A percentile compares a stretch with the other conserved stretches of the same genome.
Conservation (phyloP, 53 echinoderm and acorn worm genomes). For the Temnopleurus reevesii region DNA sequence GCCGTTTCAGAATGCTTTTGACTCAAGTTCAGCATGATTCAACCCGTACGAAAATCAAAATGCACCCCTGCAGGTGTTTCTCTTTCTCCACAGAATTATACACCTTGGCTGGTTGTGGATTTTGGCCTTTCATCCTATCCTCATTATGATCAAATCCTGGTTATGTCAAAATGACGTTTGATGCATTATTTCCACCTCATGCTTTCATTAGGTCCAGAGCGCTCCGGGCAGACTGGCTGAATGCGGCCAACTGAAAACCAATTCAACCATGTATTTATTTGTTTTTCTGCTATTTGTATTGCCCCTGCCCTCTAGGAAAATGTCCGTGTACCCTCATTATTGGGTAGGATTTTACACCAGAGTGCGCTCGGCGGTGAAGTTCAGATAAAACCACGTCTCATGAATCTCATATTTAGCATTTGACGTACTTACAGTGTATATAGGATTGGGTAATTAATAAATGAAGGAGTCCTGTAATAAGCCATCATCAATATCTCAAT, state of each 20-base stretch:
- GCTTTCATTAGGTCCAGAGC: neutral
- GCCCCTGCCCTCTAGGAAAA: neutral
- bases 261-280: constrained; percentile 5
- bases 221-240: neutral
- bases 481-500: too few species aligned
- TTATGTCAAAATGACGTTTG: constrained; percentile 18
- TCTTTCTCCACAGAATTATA: neutral
- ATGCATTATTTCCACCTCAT: constrained; percentile 33
- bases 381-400: too few species aligned
- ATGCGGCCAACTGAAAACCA: neutral
- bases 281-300: neutral
- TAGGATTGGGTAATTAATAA: too few species aligned
- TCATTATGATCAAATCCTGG: neutral
- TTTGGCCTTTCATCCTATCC: neutral
- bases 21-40: neutral
- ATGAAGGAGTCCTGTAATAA: too few species aligned
- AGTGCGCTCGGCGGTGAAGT: neutral
- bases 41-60: neutral
- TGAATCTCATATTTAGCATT: too few species aligned
- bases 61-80: neutral
- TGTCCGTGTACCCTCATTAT: neutral
- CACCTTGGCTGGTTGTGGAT: too few species aligned
- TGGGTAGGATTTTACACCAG: neutral
- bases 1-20: too few species aligned
- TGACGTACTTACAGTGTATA: too few species aligned